Evolutionary conservation across 2,797 vertebrate genomes (phyloP), one percentile per base, ranked within the genome.

Genomic region (Champsocephalus esox): DNA sequence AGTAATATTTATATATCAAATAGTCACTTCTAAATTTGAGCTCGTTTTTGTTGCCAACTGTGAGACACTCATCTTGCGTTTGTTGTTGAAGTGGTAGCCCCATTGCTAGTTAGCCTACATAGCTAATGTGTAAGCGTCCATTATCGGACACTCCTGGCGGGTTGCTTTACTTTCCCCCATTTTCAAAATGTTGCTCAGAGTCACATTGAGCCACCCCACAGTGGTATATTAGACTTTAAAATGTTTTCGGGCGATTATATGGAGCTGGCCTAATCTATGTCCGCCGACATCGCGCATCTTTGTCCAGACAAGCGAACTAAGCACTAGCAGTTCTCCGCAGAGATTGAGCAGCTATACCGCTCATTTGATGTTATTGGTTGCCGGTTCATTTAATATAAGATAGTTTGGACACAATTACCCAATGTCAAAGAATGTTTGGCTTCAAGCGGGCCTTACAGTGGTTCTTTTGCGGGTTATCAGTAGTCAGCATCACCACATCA

Each of bases 111-210:
- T 75, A 75, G 87, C 72, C 58, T 24, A 13, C 3, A 3, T 1
- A 24, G 71, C 75, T 81, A 80, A 64, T 3, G 2, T 1, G 1
- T 0, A 11, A 0, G 58, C 52, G 2, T 50, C 86, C 48, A 80
- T 86, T 87, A 80, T 89, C 89, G 81, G 89, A 88, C 85, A 61
- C 12, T 5, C 4, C 1, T 9, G n/a, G 3, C 2, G 10, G 17
- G 10, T 8, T 19, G 7, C 2, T 41, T 3, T 7, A 3, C 3
- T 32, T 13, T 24, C 17, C 16, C 2, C 34, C 8, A 3, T 0
- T 38, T 28, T 24, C 0, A 14, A 14, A 21, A 1, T 3, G 7
- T 12, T 46, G 2, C 32, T 10, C 17, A 17, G 11, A 62, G 52
- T 5, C 12, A 4, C 12, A 4, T 1, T 1, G 12, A 32, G 2